Conservation (phyloP, 2,113 vertebrate genomes). For the Grammomys dolichurus region DNA sequence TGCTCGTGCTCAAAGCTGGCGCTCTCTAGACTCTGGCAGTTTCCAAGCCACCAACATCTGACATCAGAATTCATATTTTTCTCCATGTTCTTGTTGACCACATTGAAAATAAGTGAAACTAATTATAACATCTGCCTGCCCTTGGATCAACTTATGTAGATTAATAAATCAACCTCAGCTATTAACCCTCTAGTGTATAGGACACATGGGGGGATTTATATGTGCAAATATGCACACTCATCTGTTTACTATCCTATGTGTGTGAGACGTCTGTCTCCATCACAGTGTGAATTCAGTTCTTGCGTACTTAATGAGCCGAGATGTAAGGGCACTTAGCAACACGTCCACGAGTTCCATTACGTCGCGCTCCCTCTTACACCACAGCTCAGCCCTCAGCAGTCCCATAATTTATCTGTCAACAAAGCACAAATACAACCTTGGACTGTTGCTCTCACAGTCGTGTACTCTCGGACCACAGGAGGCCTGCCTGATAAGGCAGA, state of each 20-base stretch:
- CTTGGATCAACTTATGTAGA: neutral
- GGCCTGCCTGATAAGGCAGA: neutral
- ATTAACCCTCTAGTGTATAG: neutral
- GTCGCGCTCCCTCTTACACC: neutral
- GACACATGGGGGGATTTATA: neutral
- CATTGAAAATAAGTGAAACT: constrained; percentile 56
- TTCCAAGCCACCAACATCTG: neutral
- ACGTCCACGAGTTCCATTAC: neutral
- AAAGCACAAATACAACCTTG: neutral
- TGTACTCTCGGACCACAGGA: neutral
- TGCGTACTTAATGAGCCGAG: neutral
- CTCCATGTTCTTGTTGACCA: constrained; percentile 17
- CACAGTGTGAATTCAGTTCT: neutral
- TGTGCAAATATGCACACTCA: neutral
- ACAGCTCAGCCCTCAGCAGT: neutral
- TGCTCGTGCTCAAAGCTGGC: neutral
- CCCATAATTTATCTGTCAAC: neutral
- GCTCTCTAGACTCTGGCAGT: neutral
- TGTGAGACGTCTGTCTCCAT: neutral
- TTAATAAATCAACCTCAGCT: constrained; percentile 24
- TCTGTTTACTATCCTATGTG: neutral
- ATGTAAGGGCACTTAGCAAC: neutral
- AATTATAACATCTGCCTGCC: neutral
- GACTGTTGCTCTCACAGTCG: neutral
- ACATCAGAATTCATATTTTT: constrained; percentile 40